Conservation (phyloP, 1,140 invertebrate species). For the Papilio machaon region DNA sequence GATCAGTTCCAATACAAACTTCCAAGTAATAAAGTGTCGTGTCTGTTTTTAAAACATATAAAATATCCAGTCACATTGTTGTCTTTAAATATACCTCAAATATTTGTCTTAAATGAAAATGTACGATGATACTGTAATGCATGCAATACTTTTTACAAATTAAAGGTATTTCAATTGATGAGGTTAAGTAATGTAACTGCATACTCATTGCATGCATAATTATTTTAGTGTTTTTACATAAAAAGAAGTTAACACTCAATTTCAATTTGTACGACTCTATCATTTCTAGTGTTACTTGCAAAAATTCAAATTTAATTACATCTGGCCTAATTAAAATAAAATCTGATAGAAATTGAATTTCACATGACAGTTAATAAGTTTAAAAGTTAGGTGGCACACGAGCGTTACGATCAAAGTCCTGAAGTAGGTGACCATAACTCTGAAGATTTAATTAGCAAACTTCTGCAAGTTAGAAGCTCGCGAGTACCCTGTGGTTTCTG, state of each 20-base stretch:
- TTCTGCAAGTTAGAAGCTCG: conserved; percentile 15
- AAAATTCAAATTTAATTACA: not conserved
- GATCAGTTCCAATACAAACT: conserved; percentile 34
- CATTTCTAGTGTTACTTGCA: no score
- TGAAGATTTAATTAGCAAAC: conserved; percentile 68
- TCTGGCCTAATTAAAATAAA: not conserved
- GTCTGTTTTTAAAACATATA: conserved; percentile 34
- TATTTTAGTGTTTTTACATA: no score
- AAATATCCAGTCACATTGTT: conserved; percentile 32
- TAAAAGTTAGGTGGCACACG: conserved; percentile 55
- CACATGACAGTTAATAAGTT: not conserved
- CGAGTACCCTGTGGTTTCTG: not conserved
- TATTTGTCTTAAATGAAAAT: conserved; percentile 23
- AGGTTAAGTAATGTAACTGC: no score
- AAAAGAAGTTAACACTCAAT: no score
- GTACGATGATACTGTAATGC: not conserved
- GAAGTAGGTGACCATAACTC: conserved; percentile 66
- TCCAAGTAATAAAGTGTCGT: conserved; percentile 32
- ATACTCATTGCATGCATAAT: no score
- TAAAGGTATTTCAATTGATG: no score
- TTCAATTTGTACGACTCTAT: no score
- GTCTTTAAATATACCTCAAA: conserved; percentile 12
- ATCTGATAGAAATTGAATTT: not conserved
- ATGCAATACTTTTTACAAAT: no score
- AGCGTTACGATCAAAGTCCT: conserved; percentile 38